phyloP scores from a whole-genome alignment of 2,888 invertebrate species.

The Boloria selene region DNA sequence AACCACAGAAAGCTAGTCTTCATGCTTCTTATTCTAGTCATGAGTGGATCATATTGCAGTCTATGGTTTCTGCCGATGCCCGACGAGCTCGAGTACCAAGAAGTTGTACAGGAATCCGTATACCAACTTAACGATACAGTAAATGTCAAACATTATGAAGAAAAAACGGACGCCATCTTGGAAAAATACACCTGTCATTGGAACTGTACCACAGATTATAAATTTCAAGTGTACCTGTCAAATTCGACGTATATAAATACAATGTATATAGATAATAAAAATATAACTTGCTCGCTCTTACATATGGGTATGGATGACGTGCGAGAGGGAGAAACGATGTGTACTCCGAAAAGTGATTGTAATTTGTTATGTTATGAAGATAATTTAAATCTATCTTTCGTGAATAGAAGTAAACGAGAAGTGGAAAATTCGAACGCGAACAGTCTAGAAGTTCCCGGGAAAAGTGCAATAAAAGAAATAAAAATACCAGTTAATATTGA shows the following conservation, averaged over 20 bases:
- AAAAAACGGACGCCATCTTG: constrained; percentile 43
- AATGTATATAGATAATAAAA: constrained; percentile 57
- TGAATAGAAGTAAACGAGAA: constrained; percentile 45
- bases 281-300: constrained; percentile 60
- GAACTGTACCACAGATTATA: constrained; percentile 56
- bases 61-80: constrained; percentile 83
- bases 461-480: constrained; percentile 35
- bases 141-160: constrained; percentile 50
- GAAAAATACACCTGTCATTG: constrained; percentile 68
- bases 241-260: constrained; percentile 61
- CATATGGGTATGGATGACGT: constrained; percentile 59
- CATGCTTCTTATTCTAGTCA: constrained; percentile 83
- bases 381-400: background rate
- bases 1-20: constrained; percentile 87
- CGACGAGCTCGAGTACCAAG: constrained; percentile 42
- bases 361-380: constrained; percentile 67
- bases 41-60: constrained; percentile 86
- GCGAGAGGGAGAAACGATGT: constrained; percentile 55
- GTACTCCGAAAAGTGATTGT: constrained; percentile 58
- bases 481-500: constrained; percentile 34
- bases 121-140: constrained; percentile 69
- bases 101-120: constrained; percentile 53
- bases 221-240: constrained; percentile 61
- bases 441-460: constrained; percentile 39
- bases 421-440: constrained; percentile 34